phyloP scores from a whole-genome alignment of 1,140 invertebrate genomes.

The Vanessa tameamea region DNA sequence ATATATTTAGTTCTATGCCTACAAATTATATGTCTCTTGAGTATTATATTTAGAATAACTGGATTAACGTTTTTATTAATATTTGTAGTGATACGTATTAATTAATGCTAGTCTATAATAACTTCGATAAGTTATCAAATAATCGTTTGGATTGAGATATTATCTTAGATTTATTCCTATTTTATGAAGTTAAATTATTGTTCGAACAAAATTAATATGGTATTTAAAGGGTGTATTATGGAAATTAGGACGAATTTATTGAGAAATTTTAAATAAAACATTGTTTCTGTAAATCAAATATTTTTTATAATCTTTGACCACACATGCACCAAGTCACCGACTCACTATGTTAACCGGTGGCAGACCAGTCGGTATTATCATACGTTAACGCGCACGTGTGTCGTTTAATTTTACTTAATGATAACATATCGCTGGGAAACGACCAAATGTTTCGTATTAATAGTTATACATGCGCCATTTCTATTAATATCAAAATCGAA shows the following conservation, averaged over 20 bases:
- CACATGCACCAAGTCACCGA: slow-evolving; percentile 40
- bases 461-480: background rate
- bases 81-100: too few species aligned
- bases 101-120: too few species aligned
- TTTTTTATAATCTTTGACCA: slow-evolving; percentile 42
- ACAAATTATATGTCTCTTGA: slow-evolving; percentile 24
- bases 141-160: too few species aligned
- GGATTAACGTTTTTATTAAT: too few species aligned
- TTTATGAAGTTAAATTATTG: too few species aligned
- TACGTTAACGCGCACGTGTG: slow-evolving; percentile 35
- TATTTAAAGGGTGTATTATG: too few species aligned
- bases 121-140: too few species aligned
- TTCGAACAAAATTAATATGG: too few species aligned
- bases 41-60: background rate
- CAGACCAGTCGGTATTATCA: slow-evolving; percentile 41
- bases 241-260: too few species aligned
- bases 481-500: background rate
- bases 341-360: slow-evolving; percentile 38
- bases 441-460: slow-evolving; percentile 16
- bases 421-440: slow-evolving; percentile 37
- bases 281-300: slow-evolving; percentile 7
- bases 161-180: too few species aligned
- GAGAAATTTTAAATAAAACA: too few species aligned
- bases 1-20: slow-evolving; percentile 35
- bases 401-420: slow-evolving; percentile 19